These are phyloP conservation scores for Temnothorax rugatulus DNA, from an alignment of 2,888 invertebrate genomes.

Conservation along the genomic window DNA sequence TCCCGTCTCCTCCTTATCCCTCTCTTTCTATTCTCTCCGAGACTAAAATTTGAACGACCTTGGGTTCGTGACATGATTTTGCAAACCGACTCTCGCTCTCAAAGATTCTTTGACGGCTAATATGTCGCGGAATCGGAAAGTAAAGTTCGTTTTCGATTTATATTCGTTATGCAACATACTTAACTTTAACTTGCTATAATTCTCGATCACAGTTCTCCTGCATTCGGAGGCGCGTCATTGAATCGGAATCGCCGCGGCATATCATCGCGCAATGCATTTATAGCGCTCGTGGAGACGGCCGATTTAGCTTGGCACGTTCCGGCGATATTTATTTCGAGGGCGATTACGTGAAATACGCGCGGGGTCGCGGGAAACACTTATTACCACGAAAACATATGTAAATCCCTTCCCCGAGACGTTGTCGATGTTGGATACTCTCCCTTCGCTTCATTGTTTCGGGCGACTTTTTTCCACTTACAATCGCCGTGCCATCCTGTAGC, in stretches of 20 bases:
- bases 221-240: neutral
- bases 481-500: slow-evolving; percentile 64
- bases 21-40: slow-evolving; percentile 44
- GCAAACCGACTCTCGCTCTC: slow-evolving; percentile 56
- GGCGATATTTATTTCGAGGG: slow-evolving; percentile 30
- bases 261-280: slow-evolving; percentile 6
- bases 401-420: slow-evolving; percentile 37
- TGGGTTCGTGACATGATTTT: slow-evolving; percentile 60
- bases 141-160: neutral
- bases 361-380: slow-evolving; percentile 33
- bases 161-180: neutral
- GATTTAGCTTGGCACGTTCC: slow-evolving; percentile 39
- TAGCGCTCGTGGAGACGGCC: neutral
- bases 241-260: neutral
- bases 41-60: slow-evolving; percentile 54
- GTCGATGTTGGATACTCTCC: slow-evolving; percentile 32
- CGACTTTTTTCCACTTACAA: slow-evolving; percentile 61
- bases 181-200: neutral
- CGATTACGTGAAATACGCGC: slow-evolving; percentile 38
- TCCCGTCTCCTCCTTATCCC: slow-evolving; percentile 53
- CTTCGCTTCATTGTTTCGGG: slow-evolving; percentile 67
- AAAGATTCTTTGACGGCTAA: slow-evolving; percentile 1
- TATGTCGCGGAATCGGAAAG: neutral
- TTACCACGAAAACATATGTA: slow-evolving; percentile 44
- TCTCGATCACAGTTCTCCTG: neutral